phyloP scores from a whole-genome alignment of 2,113 vertebrate genomes.

The Ophthalmolycus amberensis region DNA sequence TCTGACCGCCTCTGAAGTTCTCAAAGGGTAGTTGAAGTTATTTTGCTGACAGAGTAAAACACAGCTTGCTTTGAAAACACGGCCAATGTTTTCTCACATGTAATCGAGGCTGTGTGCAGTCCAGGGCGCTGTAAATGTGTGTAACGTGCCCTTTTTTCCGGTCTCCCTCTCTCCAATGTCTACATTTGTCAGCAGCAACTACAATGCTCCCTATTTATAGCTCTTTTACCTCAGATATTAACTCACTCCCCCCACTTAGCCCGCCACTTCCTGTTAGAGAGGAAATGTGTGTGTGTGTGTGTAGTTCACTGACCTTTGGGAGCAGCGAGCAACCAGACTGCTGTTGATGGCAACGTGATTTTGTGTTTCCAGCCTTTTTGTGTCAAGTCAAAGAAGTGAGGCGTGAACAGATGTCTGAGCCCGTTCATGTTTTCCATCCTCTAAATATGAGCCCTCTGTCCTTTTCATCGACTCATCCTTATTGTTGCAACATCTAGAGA shows the following conservation, averaged over 20 bases:
- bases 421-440: conserved; percentile 1
- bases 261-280: conserved; percentile 71
- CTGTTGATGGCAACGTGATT: conserved; percentile 67
- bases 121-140: conserved; percentile 56
- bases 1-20: conserved; percentile 30
- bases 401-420: conserved; percentile 38
- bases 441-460: conserved; percentile 8
- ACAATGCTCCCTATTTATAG: conserved; percentile 84
- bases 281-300: conserved; percentile 64
- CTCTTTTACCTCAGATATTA: conserved; percentile 76
- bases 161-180: conserved; percentile 55
- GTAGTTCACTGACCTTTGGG: conserved; percentile 69
- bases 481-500: conserved; percentile 15
- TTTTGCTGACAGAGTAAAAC: conserved; percentile 63
- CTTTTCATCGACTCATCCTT: background rate
- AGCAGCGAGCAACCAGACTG: conserved; percentile 33
- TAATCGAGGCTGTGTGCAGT: conserved; percentile 50
- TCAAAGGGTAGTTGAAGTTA: conserved; percentile 17
- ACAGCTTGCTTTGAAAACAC: conserved; percentile 56
- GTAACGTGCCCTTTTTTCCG: conserved; percentile 63
- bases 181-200: conserved; percentile 55
- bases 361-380: conserved; percentile 66
- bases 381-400: conserved; percentile 39
- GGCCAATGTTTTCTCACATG: conserved; percentile 65
- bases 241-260: conserved; percentile 60